Conservation (phyloP, 2,113 vertebrate species). For the Notothenia coriiceps region DNA sequence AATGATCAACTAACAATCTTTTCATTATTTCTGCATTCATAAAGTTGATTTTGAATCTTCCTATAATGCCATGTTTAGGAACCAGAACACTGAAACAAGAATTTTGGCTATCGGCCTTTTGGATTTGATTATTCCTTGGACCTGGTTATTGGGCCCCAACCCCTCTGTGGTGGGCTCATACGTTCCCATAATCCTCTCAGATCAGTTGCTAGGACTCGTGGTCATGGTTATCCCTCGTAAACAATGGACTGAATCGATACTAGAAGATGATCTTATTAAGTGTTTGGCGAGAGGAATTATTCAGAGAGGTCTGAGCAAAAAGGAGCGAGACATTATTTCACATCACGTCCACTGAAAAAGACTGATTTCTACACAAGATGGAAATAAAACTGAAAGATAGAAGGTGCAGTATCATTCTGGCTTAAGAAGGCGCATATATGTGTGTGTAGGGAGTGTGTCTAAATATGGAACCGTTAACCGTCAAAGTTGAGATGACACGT, state of each 20-base stretch:
- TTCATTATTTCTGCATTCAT: no score
- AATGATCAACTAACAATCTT: no score
- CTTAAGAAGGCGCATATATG: conserved; percentile 42
- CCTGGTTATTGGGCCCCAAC: no score
- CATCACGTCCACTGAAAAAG: conserved; percentile 59
- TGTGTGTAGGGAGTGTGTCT: conserved; percentile 48
- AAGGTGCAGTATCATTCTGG: conserved; percentile 51
- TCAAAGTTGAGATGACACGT: conserved; percentile 68
- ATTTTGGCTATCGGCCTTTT: no score
- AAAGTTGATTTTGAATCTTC: no score
- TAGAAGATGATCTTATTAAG: conserved; percentile 57
- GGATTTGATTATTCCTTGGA: no score
- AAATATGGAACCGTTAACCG: conserved; percentile 58
- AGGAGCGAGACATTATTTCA: conserved; percentile 22
- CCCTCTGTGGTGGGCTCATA: background rate
- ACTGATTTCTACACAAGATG: conserved; percentile 37
- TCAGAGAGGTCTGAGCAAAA: conserved; percentile 24
- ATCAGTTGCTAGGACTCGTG: conserved; percentile 28
- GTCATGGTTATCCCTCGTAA: conserved; percentile 31
- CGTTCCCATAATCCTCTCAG: conserved; percentile 44
- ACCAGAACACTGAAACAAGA: no score
- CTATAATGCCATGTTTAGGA: no score
- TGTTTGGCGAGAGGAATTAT: conserved; percentile 49
- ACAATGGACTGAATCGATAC: conserved; percentile 54
- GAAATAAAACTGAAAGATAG: conserved; percentile 51